phyloP scores from a whole-genome alignment of 2,797 vertebrate genomes.

The Tokudaia tokunoshimensis region DNA sequence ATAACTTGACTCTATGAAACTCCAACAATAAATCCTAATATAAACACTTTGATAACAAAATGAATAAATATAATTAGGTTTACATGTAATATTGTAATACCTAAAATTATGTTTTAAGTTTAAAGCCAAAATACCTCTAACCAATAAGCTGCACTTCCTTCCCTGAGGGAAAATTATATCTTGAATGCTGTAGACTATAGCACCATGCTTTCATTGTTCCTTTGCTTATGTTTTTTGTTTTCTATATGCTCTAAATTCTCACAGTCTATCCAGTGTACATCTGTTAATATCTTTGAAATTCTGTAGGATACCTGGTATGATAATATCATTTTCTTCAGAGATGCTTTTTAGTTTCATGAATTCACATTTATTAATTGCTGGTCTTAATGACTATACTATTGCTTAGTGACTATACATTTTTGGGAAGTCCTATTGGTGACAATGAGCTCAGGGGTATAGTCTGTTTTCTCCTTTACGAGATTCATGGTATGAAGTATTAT shows the following conservation, averaged over 20 bases:
- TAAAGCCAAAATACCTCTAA: background rate
- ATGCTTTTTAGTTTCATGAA: background rate
- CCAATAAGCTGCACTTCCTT: background rate
- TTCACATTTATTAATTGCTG: background rate
- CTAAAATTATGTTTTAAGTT: background rate
- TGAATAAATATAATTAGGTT: too few relatives aligned
- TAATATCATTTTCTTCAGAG: background rate
- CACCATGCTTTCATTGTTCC: background rate
- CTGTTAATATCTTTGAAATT: background rate
- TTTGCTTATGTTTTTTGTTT: background rate
- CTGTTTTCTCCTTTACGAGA: too few relatives aligned
- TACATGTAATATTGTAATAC: background rate
- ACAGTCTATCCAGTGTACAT: background rate
- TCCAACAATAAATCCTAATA: background rate
- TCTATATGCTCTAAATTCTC: too few relatives aligned
- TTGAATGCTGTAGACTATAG: background rate
- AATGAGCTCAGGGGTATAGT: background rate
- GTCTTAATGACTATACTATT: background rate
- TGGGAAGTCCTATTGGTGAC: background rate
- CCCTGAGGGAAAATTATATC: background rate
- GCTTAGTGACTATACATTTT: background rate
- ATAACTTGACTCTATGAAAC: background rate
- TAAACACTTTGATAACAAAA: background rate
- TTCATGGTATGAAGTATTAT: too few relatives aligned
- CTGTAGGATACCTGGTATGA: background rate